Evolutionary conservation across 2,113 vertebrate species (phyloP).

Genomic region (Actenoides lindsayi): DNA sequence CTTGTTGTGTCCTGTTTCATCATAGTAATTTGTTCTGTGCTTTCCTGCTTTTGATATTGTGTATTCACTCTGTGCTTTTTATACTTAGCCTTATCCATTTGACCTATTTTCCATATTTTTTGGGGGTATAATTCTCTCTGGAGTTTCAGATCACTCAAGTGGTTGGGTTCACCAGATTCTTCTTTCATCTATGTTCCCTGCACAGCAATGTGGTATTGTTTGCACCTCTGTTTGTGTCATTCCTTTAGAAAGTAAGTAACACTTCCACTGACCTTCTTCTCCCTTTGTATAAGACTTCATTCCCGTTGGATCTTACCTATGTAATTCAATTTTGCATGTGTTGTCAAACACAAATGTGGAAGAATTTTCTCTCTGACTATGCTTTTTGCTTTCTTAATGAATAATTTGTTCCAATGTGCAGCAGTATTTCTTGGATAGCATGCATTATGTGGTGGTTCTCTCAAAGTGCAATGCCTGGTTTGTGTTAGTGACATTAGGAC

Average conservation of each 20-base stretch:
- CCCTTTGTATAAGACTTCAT: background rate
- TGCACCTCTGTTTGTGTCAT: background rate
- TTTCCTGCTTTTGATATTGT: background rate
- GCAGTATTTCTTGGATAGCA: background rate
- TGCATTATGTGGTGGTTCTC: background rate
- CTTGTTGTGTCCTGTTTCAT: background rate
- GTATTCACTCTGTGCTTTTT: background rate
- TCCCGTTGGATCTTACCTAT: background rate
- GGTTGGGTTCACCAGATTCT: background rate
- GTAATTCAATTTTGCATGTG: background rate
- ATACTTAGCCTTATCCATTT: background rate
- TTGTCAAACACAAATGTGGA: background rate
- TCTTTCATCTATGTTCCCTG: background rate
- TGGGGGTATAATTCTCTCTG: background rate
- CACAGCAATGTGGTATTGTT: background rate
- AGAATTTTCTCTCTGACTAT: background rate
- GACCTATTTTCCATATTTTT: background rate
- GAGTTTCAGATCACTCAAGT: background rate
- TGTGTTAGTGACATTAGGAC: background rate
- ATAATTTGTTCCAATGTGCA: background rate
- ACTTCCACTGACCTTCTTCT: background rate
- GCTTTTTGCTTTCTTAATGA: background rate
- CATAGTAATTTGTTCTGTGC: background rate
- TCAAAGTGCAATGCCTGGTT: background rate
- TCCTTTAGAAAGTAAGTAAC: background rate